These are phyloP conservation scores for Seladonia tumulorum DNA, from an alignment of 2,888 invertebrate species.

Conservation along the genomic window DNA sequence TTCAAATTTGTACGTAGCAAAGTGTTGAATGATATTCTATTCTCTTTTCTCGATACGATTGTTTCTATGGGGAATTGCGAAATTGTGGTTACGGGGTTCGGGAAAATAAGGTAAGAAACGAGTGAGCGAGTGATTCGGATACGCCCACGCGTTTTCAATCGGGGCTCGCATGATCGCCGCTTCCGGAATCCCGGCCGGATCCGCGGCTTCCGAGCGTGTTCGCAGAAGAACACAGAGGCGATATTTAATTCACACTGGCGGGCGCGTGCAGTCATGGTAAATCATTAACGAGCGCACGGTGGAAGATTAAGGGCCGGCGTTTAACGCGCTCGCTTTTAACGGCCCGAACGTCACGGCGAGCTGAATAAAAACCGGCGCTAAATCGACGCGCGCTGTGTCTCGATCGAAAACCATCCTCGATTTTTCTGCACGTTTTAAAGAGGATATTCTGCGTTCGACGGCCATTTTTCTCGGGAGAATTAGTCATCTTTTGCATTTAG, in stretches of 20 bases:
- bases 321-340: conserved; percentile 2
- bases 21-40: no score
- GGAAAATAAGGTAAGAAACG: background rate
- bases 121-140: background rate
- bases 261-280: conserved; percentile 9
- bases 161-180: background rate
- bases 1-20: no score
- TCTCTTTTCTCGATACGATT: background rate
- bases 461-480: background rate
- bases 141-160: background rate
- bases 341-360: background rate
- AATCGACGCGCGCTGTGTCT: conserved; percentile 44
- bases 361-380: conserved; percentile 33
- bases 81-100: background rate
- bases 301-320: conserved; percentile 12
- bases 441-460: background rate
- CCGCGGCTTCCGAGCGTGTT: conserved; percentile 6
- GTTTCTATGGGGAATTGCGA: background rate
- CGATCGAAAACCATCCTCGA: background rate
- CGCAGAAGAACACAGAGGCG: conserved; percentile 10
- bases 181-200: conserved; percentile 3
- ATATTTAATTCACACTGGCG: conserved; percentile 14
- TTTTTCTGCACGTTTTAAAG: background rate
- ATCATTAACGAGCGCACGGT: conserved; percentile 18
- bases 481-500: no score